Evolutionary conservation across 1,140 invertebrate genomes (phyloP).

Genomic region (Drosophila ironensis): DNA sequence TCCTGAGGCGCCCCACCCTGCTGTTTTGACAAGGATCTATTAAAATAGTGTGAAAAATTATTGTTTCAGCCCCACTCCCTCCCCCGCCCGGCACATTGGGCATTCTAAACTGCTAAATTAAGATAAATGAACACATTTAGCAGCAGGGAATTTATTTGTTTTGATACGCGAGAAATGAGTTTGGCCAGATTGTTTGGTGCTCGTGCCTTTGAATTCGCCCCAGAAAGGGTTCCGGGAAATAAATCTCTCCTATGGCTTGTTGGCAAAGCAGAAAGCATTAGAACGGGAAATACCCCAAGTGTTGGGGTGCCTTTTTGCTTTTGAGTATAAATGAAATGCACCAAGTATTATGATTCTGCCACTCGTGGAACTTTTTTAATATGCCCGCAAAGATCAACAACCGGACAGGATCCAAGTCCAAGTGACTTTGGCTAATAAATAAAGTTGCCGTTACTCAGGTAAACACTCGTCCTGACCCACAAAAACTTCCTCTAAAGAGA

Average conservation of each 20-base stretch:
- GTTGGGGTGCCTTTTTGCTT: too few species aligned
- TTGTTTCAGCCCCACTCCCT: conserved; percentile 6
- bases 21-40: conserved; percentile 43
- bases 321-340: not conserved
- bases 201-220: too few species aligned
- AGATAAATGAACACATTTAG: conserved; percentile 64
- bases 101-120: conserved; percentile 55
- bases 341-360: conserved; percentile 16
- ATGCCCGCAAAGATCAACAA: conserved; percentile 34
- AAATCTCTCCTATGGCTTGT: conserved; percentile 4
- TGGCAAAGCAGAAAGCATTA: not conserved
- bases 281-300: too few species aligned
- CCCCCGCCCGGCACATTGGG: not conserved
- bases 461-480: conserved; percentile 40
- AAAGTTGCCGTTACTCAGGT: conserved; percentile 32
- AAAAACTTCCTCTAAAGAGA: conserved; percentile 36
- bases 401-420: conserved; percentile 11
- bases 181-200: conserved; percentile 2
- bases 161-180: conserved; percentile 35
- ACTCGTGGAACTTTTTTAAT: conserved; percentile 39
- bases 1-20: conserved; percentile 15
- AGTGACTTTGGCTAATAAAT: conserved; percentile 49
- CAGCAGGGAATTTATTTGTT: conserved; percentile 63
- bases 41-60: conserved; percentile 70
- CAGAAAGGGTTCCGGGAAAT: not conserved